Evolutionary conservation across 2,888 invertebrate species (phyloP).

Genomic region (Oithona nana): DNA sequence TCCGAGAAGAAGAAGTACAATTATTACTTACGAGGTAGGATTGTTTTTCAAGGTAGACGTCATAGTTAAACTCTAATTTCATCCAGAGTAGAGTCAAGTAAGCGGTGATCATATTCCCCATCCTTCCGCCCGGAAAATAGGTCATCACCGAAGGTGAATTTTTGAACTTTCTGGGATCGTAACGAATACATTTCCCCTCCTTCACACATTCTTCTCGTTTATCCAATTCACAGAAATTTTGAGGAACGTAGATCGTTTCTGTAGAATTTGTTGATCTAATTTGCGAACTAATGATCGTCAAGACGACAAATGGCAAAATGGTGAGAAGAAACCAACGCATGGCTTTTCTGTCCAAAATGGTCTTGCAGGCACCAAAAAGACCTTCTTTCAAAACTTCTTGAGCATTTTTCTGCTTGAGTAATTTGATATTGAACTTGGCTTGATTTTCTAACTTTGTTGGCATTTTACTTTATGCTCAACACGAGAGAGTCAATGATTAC

Average conservation of each 20-base stretch:
- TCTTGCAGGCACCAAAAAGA: too few relatives aligned
- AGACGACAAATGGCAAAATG: background rate
- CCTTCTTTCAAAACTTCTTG: too few relatives aligned
- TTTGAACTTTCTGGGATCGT: slow-evolving; percentile 2
- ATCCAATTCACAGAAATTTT: background rate
- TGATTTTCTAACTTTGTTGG: too few relatives aligned
- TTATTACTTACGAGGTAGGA: background rate
- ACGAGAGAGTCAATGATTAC: too few relatives aligned
- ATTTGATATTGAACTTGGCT: too few relatives aligned
- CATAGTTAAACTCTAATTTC: background rate
- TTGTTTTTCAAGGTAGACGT: slow-evolving; percentile 2
- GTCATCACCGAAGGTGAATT: slow-evolving; percentile 9
- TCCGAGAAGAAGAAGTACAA: too few relatives aligned
- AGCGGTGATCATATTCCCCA: slow-evolving; percentile 11
- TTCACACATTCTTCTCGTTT: background rate
- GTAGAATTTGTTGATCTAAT: background rate
- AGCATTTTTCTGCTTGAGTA: too few relatives aligned
- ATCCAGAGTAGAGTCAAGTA: slow-evolving; percentile 7
- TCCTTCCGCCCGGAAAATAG: background rate
- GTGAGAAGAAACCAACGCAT: background rate
- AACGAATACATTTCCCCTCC: slow-evolving; percentile 2
- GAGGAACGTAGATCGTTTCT: background rate
- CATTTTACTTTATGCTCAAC: too few relatives aligned
- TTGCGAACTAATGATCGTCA: background rate
- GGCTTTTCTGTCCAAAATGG: too few relatives aligned